A percentile compares a stretch with the other conserved stretches of the same genome.
phyloP scores from a whole-genome alignment of 2,797 vertebrate species.

The Ptychadena robeensis region DNA sequence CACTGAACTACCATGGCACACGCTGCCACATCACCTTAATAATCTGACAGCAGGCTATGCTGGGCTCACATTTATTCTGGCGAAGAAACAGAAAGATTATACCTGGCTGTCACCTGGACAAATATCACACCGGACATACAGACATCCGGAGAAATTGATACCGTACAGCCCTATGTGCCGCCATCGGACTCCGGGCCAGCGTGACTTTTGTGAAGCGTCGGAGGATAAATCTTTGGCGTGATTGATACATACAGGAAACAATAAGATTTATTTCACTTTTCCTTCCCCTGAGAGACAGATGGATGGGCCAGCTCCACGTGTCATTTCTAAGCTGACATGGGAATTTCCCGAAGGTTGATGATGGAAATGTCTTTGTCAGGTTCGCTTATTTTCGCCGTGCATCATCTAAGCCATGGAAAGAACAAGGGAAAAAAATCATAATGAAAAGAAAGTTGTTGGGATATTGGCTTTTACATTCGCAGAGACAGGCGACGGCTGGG shows the following conservation, averaged over 20 bases:
- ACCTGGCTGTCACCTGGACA: slow-evolving; percentile 10
- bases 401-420: not conserved
- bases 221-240: not conserved
- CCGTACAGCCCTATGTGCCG: not conserved
- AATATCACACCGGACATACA: slow-evolving; percentile 2
- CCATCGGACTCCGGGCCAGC: not conserved
- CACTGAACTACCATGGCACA: too few relatives aligned
- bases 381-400: not conserved
- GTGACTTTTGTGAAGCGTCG: not conserved
- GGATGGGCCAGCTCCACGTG: not conserved
- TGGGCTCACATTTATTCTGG: not conserved
- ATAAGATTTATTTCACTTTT: not conserved
- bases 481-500: not conserved
- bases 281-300: not conserved
- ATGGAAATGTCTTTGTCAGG: not conserved
- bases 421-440: not conserved
- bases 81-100: not conserved
- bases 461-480: not conserved
- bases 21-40: slow-evolving; percentile 1
- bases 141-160: slow-evolving; percentile 10
- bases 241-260: slow-evolving; percentile 6
- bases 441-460: not conserved
- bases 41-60: slow-evolving; percentile 7
- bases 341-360: not conserved
- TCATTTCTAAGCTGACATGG: not conserved